These are phyloP conservation scores for Acanthopleura granulata DNA, from an alignment of 2,888 invertebrate genomes.

Conservation along the genomic window DNA sequence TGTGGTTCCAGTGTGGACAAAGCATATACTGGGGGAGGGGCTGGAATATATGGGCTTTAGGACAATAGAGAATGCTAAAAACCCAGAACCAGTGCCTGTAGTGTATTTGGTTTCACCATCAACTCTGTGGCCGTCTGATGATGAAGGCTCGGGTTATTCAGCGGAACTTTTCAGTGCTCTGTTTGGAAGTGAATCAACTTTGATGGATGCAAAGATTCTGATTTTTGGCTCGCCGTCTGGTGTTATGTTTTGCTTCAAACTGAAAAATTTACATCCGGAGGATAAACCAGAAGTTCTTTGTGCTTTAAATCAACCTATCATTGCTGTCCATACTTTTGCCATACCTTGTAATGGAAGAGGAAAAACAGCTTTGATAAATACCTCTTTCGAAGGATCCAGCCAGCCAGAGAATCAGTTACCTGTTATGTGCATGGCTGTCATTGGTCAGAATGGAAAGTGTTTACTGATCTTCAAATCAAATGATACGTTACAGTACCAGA, in stretches of 20 bases:
- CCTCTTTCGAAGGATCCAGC: not conserved
- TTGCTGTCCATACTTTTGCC: not conserved
- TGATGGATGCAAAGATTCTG: not conserved
- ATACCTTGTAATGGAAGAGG: not conserved
- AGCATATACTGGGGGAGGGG: not conserved
- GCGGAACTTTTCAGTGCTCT: not conserved
- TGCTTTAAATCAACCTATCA: not conserved
- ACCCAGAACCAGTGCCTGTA: too few species aligned
- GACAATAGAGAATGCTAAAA: too few species aligned
- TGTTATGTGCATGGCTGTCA: not conserved
- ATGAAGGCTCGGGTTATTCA: too few species aligned
- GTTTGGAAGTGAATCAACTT: not conserved
- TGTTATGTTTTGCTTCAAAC: not conserved
- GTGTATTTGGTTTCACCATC: too few species aligned
- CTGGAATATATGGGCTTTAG: too few species aligned
- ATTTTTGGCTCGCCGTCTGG: not conserved
- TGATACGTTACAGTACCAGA: slow-evolving; percentile 3
- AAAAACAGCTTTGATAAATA: not conserved
- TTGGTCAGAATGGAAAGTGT: slow-evolving; percentile 11
- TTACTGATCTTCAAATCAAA: not conserved
- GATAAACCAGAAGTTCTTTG: not conserved
- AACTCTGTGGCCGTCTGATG: too few species aligned
- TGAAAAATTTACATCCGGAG: not conserved
- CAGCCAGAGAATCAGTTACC: not conserved
- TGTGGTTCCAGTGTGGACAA: not conserved